These are phyloP conservation scores for Acrocephalus scirpaceus DNA, from an alignment of 2,797 vertebrate genomes.

Conservation along the genomic window DNA sequence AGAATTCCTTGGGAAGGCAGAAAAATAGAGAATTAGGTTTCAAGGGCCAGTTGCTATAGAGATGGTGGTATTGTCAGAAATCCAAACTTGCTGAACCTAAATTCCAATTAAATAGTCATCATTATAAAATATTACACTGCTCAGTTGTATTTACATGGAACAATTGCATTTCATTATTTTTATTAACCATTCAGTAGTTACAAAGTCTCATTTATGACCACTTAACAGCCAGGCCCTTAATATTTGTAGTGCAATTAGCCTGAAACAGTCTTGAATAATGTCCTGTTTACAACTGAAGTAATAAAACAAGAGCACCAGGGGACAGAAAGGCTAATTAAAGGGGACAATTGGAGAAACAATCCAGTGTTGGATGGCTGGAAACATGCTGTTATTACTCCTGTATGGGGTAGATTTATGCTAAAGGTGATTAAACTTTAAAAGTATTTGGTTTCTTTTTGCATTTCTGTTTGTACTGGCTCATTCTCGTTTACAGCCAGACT, in stretches of 20 bases:
- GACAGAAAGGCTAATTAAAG: conserved; percentile 52
- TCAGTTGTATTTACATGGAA: background rate
- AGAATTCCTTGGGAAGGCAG: background rate
- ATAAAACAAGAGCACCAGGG: conserved; percentile 54
- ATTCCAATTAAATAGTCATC: conserved; percentile 38
- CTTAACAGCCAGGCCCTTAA: conserved; percentile 44
- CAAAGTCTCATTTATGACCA: conserved; percentile 47
- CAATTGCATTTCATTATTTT: conserved; percentile 45
- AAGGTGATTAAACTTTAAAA: conserved; percentile 40
- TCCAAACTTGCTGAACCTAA: background rate
- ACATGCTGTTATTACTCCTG: conserved; percentile 8
- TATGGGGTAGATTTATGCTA: background rate
- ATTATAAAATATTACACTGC: conserved; percentile 18
- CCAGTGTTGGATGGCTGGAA: conserved; percentile 3
- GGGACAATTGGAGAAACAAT: conserved; percentile 46
- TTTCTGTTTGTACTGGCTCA: conserved; percentile 1
- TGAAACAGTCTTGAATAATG: conserved; percentile 53
- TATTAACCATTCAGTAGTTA: conserved; percentile 48
- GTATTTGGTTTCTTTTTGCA: background rate
- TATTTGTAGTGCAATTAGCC: conserved; percentile 60
- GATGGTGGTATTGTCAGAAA: background rate
- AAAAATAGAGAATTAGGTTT: background rate
- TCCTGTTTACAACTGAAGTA: conserved; percentile 51
- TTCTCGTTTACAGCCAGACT: conserved; percentile 5
- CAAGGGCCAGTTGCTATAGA: background rate